Percentiles rank a stretch among this genome's conserved stretches.
phyloP scores from a whole-genome alignment of 2,888 invertebrate species.

The Clanis bilineata region DNA sequence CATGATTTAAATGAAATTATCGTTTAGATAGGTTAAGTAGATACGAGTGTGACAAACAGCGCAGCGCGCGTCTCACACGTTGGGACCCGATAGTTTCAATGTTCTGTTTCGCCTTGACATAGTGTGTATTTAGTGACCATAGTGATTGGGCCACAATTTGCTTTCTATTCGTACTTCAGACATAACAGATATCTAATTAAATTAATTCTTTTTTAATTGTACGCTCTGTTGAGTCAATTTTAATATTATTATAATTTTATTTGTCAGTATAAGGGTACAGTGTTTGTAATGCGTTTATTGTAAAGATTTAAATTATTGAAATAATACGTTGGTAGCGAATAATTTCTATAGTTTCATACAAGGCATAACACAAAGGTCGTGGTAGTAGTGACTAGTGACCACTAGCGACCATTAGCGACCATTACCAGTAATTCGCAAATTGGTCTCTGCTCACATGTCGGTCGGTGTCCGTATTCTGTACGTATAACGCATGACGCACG shows the following conservation, averaged over 20 bases:
- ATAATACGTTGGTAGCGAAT: conserved; percentile 56
- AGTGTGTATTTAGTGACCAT: neutral
- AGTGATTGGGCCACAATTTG: neutral
- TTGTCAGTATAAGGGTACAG: conserved; percentile 64
- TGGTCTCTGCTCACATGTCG: neutral
- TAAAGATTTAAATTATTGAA: conserved; percentile 61
- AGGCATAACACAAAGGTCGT: neutral
- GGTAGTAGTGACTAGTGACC: neutral
- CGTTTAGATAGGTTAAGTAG: conserved; percentile 53
- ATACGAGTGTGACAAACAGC: conserved; percentile 30
- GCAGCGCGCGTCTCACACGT: conserved; percentile 28
- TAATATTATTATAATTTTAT: conserved; percentile 38
- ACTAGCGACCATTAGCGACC: neutral
- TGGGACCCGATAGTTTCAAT: conserved; percentile 22
- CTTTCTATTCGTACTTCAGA: neutral
- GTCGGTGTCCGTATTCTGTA: neutral
- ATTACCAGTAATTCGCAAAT: neutral
- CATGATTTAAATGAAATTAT: conserved; percentile 40
- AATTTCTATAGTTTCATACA: conserved; percentile 49
- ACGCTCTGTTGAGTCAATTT: conserved; percentile 40
- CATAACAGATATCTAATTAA: neutral
- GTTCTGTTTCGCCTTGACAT: conserved; percentile 17
- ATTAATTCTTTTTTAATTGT: conserved; percentile 20
- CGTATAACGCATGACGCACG: neutral
- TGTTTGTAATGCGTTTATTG: conserved; percentile 65